Conservation (phyloP, 1,140 invertebrate species). For the Bombus impatiens region DNA sequence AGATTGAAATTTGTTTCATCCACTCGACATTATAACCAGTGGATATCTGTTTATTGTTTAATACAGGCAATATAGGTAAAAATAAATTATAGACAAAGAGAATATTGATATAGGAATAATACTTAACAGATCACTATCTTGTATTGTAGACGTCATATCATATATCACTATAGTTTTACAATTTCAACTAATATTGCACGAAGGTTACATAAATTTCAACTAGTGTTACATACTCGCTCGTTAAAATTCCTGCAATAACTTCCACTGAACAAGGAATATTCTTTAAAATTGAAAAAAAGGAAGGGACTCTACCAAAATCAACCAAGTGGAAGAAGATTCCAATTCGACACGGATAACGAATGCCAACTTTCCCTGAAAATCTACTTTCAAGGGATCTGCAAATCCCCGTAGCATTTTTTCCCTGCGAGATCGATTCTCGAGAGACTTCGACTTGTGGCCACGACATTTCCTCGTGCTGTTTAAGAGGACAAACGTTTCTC, state of each 20-base stretch:
- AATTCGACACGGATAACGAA: neutral
- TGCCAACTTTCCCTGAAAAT: neutral
- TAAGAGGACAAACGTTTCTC: neutral
- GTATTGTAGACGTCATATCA: neutral
- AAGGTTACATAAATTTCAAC: no score
- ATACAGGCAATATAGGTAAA: neutral
- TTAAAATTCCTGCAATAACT: no score
- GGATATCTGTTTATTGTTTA: no score
- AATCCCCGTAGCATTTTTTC: neutral
- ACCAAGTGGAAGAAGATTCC: neutral
- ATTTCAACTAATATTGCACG: no score
- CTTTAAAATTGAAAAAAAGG: neutral
- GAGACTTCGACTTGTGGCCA: slow-evolving; percentile 4
- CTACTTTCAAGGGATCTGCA: no score
- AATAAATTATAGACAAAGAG: neutral
- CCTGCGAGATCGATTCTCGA: slow-evolving; percentile 4
- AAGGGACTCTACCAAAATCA: neutral
- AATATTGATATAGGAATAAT: neutral
- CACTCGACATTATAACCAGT: no score
- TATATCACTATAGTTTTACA: no score
- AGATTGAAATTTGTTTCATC: neutral
- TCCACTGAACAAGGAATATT: neutral
- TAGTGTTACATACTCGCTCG: no score
- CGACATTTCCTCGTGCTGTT: neutral
- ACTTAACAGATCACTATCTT: neutral